phyloP scores from a whole-genome alignment of 2,797 vertebrate species.

The Sebastes melanostomus region DNA sequence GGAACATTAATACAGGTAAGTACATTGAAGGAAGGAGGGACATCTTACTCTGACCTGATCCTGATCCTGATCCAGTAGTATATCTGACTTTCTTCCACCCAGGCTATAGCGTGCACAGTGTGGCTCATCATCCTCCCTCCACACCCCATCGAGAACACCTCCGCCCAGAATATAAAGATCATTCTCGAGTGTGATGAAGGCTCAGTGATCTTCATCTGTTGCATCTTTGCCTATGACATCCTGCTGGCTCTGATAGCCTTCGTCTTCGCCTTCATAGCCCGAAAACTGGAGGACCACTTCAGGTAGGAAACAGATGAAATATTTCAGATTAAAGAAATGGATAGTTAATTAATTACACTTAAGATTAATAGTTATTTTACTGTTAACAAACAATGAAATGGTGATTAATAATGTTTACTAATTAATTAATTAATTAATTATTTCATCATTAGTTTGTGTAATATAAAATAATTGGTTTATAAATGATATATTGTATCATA shows the following conservation, averaged over 20 bases:
- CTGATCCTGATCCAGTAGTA: neutral
- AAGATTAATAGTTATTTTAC: no score
- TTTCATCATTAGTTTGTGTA: no score
- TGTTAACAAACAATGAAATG: no score
- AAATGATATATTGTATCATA: no score
- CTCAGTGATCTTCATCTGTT: conserved; percentile 87
- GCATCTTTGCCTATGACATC: conserved; percentile 85
- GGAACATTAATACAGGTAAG: conserved; percentile 78
- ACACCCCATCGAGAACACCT: conserved; percentile 84
- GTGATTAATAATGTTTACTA: no score
- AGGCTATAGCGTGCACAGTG: conserved; percentile 80
- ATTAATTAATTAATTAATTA: no score
- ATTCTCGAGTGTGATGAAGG: conserved; percentile 88
- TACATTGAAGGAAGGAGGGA: neutral
- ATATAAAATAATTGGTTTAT: no score
- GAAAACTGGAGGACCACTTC: conserved; percentile 86
- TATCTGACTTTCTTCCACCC: neutral
- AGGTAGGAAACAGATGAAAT: conserved; percentile 44
- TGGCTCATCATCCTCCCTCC: conserved; percentile 85
- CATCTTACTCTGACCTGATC: neutral
- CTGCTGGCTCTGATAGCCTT: conserved; percentile 86
- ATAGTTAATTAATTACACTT: no score
- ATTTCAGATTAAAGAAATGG: neutral
- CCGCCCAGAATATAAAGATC: conserved; percentile 87
- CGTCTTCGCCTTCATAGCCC: conserved; percentile 83